A percentile compares a stretch with the other conserved stretches of the same genome.
Evolutionary conservation across 2,888 invertebrate species (phyloP).

Genomic region (Hydrotaea cyrtoneurina): DNA sequence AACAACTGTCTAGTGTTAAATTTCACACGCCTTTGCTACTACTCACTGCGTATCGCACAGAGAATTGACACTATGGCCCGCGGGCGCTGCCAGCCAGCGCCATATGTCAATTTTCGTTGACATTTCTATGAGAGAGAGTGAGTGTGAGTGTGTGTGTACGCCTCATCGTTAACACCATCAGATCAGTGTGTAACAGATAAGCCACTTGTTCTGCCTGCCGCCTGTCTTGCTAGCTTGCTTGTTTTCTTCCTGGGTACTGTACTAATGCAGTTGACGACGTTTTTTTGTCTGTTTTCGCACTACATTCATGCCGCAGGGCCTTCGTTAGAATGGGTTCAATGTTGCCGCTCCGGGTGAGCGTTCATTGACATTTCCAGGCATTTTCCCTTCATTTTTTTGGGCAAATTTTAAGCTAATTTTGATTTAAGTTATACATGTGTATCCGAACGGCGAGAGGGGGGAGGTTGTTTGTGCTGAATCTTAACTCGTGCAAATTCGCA

Average conservation of each 20-base stretch:
- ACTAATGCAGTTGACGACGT: neutral
- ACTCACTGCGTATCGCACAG: no score
- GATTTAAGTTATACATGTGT: neutral
- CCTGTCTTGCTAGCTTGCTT: no score
- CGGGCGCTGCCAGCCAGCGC: constrained; percentile 16
- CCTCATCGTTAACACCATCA: no score
- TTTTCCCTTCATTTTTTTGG: no score
- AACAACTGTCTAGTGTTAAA: constrained; percentile 36
- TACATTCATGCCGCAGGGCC: neutral
- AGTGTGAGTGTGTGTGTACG: neutral
- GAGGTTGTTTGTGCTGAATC: neutral
- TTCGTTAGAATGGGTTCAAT: neutral
- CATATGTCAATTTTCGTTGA: constrained; percentile 44
- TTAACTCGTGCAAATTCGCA: neutral
- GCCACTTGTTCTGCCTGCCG: constrained; percentile 1
- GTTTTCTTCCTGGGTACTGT: no score
- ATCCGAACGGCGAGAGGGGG: neutral
- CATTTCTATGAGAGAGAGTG: neutral
- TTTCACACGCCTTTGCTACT: constrained; percentile 47
- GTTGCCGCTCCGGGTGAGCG: neutral
- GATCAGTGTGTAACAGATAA: neutral
- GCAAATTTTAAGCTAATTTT: constrained; percentile 11
- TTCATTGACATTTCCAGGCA: neutral
- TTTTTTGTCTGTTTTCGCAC: constrained; percentile 11
- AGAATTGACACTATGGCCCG: constrained; percentile 43